Evolutionary conservation across 2,113 vertebrate genomes (phyloP).

Genomic region (Asarcornis scutulata): DNA sequence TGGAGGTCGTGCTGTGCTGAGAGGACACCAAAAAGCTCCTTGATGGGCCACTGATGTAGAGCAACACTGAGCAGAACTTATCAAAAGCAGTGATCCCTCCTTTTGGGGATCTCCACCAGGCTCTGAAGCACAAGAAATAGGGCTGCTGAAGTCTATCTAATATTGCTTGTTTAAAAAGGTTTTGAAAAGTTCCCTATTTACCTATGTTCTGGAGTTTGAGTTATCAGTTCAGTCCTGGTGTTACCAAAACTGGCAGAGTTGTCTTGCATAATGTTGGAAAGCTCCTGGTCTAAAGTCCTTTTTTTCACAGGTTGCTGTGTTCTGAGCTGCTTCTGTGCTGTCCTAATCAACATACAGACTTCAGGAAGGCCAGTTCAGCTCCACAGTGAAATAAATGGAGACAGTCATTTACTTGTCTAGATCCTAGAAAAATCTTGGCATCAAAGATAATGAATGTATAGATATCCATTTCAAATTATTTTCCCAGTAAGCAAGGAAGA

Average conservation of each 20-base stretch:
- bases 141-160: background rate
- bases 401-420: background rate
- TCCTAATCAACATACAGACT: background rate
- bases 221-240: background rate
- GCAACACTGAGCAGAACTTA: rapidly evolving
- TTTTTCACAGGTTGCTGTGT: too few relatives aligned
- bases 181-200: background rate
- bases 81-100: background rate
- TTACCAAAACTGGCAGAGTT: background rate
- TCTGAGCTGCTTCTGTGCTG: background rate
- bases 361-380: background rate
- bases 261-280: background rate
- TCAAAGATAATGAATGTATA: background rate
- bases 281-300: background rate
- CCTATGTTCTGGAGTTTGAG: background rate
- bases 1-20: background rate
- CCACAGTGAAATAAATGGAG: background rate
- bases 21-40: rapidly evolving
- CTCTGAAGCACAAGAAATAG: background rate
- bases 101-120: background rate
- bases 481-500: background rate
- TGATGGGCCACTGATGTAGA: rapidly evolving
- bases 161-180: background rate
- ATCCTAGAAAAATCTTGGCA: background rate
- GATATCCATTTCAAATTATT: background rate